Base-by-base conservation (phyloP, 2,797 vertebrate species). In the Austrolebias charrua region DNA sequence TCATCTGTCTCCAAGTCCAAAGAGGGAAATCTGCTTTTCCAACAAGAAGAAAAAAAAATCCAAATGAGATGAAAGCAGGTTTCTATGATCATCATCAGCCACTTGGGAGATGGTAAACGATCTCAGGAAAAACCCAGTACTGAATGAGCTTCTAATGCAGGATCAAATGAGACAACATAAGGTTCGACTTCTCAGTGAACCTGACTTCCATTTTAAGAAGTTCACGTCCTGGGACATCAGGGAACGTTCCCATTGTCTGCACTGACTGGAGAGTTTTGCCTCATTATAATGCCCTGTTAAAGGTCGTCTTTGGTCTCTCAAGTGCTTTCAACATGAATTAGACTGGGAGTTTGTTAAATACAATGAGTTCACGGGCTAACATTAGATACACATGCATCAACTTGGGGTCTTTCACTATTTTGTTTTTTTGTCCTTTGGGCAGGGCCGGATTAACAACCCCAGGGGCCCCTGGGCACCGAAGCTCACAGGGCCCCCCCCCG, bases 261-360 rank as follows among this genome's bases (percentile, higher is more conserved):
- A 24, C 45, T 24, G 53, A 69, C 33, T 69, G 44, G 9, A 60
- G 42, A 55, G 59, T 64, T 76, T 76, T 44, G 40, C 62, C 79
- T 79, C 68, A 73, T 84, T 73, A 79, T 75, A 71, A 62, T 60
- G 66, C 70, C 15, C 61, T 69, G 82, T 85, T 78, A 83, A 64
- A 84, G 83, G 88, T 81, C 76, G 45, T 65, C 60, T 56, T 63
- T 76, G 67, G 71, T 69, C 61, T 84, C 87, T 81, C 84, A 61
- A 60, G 81, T 82, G 80, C 74, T 71, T 78, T 49, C 49, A 44
- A 40, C 70, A 69, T 77, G 66, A 84, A 84, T 84, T 83, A 84
- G 65, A 67, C 50, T 71, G 15, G 20, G 46, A 55, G 73, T 73
- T 55, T 55, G 72, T 85, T 82, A 82, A 80, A 72, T 78, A 79